Evolutionary conservation across 2,888 invertebrate genomes (phyloP), one percentile per base, ranked within the genome.

Genomic region (Andrena haemorrhoa): DNA sequence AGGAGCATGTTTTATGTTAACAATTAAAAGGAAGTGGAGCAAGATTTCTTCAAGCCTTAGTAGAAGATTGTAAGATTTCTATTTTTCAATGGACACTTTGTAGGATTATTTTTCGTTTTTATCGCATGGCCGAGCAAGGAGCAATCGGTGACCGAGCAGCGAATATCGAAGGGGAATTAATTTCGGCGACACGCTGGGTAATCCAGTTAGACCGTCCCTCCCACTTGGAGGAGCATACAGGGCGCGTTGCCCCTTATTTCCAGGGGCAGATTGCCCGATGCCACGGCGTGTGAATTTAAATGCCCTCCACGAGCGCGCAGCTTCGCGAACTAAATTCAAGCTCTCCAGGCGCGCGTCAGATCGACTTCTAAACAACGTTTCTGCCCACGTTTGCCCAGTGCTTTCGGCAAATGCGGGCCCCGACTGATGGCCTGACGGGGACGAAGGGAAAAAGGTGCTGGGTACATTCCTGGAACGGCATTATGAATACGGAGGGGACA

Each of bases 151-250:
- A 70, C 75, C 75, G 75, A 82, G 75, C 68, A 61, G 71, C 58
- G 82, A 84, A 83, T 79, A 71, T 71, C 81, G 73, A 77, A 83
- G 85, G 79, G 82, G 76, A 83, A 79, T 82, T 82, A 88, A 89
- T 86, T 82, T 83, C 83, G 58, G 65, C 81, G 83, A 84, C 88
- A 79, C 80, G 75, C 58, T 69, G 35, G 77, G 74, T 85, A 89
- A 88, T 85, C 86, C 76, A 86, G 86, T 88, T 89, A 85, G 75
- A 79, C 26, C 58, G 79, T 60, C 84, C 75, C 76, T 70, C 82
- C 82, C 58, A 78, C 78, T 83, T 81, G 51, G 77, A 76, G 53
- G 53, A 72, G 72, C 68, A 60, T 51, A 64, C 63, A 71, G 68
- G 69, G 64, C 66, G 72, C 76, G 80, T 82, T 76, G 69, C 72